Evolutionary conservation across 2,113 vertebrate species (phyloP).

Genomic region (Nesoenas mayeri): DNA sequence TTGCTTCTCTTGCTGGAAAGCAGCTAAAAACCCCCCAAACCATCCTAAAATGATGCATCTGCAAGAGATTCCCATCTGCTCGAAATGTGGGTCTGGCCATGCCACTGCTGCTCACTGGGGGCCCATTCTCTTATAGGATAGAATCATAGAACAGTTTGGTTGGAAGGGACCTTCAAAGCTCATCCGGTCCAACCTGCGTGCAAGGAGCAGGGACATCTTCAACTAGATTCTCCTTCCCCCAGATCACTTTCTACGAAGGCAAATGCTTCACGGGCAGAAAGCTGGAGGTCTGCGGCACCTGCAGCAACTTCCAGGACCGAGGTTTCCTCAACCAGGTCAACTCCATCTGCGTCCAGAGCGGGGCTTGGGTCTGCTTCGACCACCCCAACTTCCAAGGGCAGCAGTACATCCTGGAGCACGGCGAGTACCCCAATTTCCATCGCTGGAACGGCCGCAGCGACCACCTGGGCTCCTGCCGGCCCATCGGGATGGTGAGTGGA

Average conservation of each 20-base stretch:
- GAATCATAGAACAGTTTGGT: too few relatives aligned
- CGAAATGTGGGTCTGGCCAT: fast-evolving
- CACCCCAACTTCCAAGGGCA: constrained; percentile 88
- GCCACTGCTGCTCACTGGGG: fast-evolving
- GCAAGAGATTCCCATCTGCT: background rate
- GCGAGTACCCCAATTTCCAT: constrained; percentile 87
- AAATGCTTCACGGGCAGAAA: constrained; percentile 87
- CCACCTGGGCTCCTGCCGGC: constrained; percentile 91
- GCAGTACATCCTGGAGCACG: constrained; percentile 89
- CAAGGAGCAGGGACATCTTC: background rate
- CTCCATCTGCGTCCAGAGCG: constrained; percentile 88
- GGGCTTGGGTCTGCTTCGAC: constrained; percentile 89
- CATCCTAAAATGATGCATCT: background rate
- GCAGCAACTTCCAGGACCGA: constrained; percentile 90
- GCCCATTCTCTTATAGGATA: background rate
- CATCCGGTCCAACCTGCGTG: too few relatives aligned
- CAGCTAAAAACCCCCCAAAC: background rate
- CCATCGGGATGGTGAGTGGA: constrained; percentile 86
- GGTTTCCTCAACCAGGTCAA: constrained; percentile 91
- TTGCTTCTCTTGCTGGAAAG: background rate
- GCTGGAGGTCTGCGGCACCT: constrained; percentile 87
- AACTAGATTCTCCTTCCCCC: background rate
- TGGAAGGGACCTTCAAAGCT: too few relatives aligned
- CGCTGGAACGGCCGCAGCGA: constrained; percentile 90
- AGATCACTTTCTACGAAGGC: constrained; percentile 91